Evolutionary conservation across 1,140 invertebrate species (phyloP).

Genomic region (Lasioglossum albipes): DNA sequence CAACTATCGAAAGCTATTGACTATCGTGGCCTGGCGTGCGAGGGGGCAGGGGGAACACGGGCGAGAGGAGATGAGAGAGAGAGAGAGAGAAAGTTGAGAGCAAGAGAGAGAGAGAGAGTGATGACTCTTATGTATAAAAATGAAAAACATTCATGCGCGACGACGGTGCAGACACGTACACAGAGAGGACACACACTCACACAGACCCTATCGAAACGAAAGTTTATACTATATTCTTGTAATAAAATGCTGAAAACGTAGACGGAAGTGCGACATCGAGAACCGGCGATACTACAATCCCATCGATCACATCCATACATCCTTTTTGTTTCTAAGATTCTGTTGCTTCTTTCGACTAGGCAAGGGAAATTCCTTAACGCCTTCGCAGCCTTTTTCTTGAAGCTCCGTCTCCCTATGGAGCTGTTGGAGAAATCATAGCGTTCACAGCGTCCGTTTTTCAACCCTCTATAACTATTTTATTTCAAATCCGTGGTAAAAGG

Average conservation of each 20-base stretch:
- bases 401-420: too few species aligned
- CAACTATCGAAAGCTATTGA: constrained; percentile 74
- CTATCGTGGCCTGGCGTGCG: constrained; percentile 72
- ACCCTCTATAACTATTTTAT: too few species aligned
- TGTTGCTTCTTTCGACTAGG: too few species aligned
- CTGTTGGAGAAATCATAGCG: too few species aligned
- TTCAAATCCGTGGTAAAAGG: too few species aligned
- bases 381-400: too few species aligned
- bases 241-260: constrained; percentile 76
- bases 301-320: constrained; percentile 1
- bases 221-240: constrained; percentile 81
- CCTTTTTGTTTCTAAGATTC: neutral
- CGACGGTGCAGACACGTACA: constrained; percentile 30
- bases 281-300: constrained; percentile 13
- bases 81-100: too few species aligned
- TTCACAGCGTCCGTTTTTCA: too few species aligned
- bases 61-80: neutral
- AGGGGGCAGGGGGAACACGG: neutral
- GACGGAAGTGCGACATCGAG: constrained; percentile 26
- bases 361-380: too few species aligned
- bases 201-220: constrained; percentile 63
- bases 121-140: constrained; percentile 62
- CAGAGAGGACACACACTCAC: constrained; percentile 26
- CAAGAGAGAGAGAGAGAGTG: constrained; percentile 37
- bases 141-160: constrained; percentile 48